Percentiles rank a stretch among this genome's conserved stretches.
phyloP scores from a whole-genome alignment of 2,888 invertebrate species.

The Lysandra bellargus region DNA sequence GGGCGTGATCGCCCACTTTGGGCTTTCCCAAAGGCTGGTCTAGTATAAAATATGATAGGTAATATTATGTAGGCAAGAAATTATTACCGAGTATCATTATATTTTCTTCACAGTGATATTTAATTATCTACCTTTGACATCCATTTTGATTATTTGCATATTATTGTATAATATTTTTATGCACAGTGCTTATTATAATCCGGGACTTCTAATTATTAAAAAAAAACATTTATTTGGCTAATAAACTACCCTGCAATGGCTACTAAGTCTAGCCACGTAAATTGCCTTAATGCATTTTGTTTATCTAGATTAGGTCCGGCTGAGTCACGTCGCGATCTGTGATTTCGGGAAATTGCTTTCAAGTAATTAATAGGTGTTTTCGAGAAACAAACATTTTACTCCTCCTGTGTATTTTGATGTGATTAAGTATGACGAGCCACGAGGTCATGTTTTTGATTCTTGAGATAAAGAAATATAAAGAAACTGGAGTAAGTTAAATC shows the following conservation, averaged over 20 bases:
- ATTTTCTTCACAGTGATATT: too few species aligned
- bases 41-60: too few species aligned
- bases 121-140: too few species aligned
- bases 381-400: background rate
- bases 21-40: too few species aligned
- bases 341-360: conserved; percentile 34
- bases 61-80: too few species aligned
- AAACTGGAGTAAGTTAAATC: background rate
- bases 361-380: conserved; percentile 37
- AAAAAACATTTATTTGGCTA: conserved; percentile 26
- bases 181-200: too few species aligned
- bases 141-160: too few species aligned
- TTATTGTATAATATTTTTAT: too few species aligned
- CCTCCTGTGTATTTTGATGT: background rate
- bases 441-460: background rate
- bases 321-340: conserved; percentile 38
- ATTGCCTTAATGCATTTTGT: conserved; percentile 39
- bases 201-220: background rate
- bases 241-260: conserved; percentile 29
- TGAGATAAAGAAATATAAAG: background rate
- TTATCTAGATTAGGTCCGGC: conserved; percentile 39
- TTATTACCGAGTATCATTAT: too few species aligned
- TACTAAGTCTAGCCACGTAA: conserved; percentile 37
- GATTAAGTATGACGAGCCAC: background rate
- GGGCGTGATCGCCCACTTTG: too few species aligned